These are phyloP conservation scores for Watersipora subatra DNA, from an alignment of 1,140 invertebrate species.

Conservation along the genomic window DNA sequence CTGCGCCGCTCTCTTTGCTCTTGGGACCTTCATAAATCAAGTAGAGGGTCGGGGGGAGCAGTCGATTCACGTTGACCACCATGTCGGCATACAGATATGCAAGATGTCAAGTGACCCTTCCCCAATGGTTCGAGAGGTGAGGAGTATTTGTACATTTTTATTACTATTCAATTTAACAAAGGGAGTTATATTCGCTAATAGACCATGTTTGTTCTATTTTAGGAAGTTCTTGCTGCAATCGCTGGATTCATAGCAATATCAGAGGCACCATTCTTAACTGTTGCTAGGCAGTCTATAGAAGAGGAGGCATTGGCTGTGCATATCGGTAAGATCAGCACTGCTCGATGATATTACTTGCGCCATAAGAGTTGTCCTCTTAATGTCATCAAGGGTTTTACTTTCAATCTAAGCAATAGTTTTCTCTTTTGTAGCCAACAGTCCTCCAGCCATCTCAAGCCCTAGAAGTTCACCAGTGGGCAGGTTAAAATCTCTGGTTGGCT, in stretches of 20 bases:
- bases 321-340: background rate
- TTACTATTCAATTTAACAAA: too few species aligned
- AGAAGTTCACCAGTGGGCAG: background rate
- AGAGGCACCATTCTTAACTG: background rate
- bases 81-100: slow-evolving; percentile 70
- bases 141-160: slow-evolving; percentile 10
- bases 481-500: background rate
- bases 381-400: too few species aligned
- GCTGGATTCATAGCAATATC: background rate
- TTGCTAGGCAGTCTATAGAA: background rate
- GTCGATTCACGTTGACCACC: slow-evolving; percentile 71
- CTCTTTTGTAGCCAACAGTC: background rate
- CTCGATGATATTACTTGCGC: too few species aligned
- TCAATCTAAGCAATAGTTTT: too few species aligned
- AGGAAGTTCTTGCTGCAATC: background rate
- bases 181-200: too few species aligned
- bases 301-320: slow-evolving; percentile 4
- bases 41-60: slow-evolving; percentile 66
- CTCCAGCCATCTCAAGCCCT: background rate
- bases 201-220: too few species aligned
- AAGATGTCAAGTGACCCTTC: slow-evolving; percentile 67
- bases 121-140: slow-evolving; percentile 70
- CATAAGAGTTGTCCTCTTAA: too few species aligned
- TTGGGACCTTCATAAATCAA: slow-evolving; percentile 81
- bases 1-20: slow-evolving; percentile 66